Base-by-base conservation (phyloP, 2,113 vertebrate genomes). In the Clarias gariepinus region DNA sequence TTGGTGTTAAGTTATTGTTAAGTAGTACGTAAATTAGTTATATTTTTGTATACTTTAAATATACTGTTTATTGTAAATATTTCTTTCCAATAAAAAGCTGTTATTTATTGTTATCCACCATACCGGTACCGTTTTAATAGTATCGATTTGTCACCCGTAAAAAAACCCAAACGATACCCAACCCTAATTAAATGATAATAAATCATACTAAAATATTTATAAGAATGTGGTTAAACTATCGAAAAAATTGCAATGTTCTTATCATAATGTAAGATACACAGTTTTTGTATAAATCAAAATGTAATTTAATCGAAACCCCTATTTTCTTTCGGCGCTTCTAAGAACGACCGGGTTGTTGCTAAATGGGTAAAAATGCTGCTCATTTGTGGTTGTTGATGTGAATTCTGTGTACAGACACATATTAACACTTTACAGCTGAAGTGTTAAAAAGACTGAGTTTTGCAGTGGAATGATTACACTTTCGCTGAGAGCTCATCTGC, bases 401-500 rank as follows among this genome's bases (percentile, higher is more conserved):
- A 30, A 77, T 28, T 79, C 53, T 52, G 57, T 83, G 57, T 68
- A 55, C 63, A 47, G 9, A 36, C 69, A 82, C 80, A 73, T 11
- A 25, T 55, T 76, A n/a, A 86, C 55, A 60, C 61, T 64, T 60
- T 60, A 25, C 30, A 76, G 25, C 53, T 80, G 30, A 69, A 57
- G 85, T 25, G 81, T 77, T 53, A 64, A 77, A 80, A 69, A 66
- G 25, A 73, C 3, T 68, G 52, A 87, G 73, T 83, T 53, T 4
- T 52, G 47, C 55, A 25, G 36, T 79, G 4, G 57, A 47, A 81
- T 63, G 64, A 30, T 64, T 83, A 25, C 52, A 60, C 84, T 85
- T 68, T 81, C 82, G 52, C n/a, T 82, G 64, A 85, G 76, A 78
- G 79, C 61, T 85, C 61, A 69, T 47, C 73, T 84, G 73, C 71